Evolutionary conservation across 1,140 invertebrate genomes (phyloP).

Genomic region (Lethocerus indicus): DNA sequence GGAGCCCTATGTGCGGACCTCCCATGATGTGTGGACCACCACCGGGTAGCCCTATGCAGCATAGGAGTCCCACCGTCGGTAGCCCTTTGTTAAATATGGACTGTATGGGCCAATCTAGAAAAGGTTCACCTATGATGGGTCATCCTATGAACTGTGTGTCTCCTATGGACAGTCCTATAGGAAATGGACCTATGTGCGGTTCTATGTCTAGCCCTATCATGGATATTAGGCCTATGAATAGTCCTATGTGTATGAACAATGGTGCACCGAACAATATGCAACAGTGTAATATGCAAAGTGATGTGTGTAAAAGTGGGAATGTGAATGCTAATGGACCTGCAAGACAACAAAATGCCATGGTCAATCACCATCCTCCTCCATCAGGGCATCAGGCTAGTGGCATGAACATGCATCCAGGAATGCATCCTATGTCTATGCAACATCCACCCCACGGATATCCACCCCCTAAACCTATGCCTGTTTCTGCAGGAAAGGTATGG

Average conservation of each 20-base stretch:
- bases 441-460: conserved; percentile 19
- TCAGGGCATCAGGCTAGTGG: conserved; percentile 29
- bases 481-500: conserved; percentile 71
- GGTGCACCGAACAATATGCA: conserved; percentile 19
- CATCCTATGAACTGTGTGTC: conserved; percentile 19
- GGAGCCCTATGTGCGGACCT: conserved; percentile 16
- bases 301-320: conserved; percentile 13
- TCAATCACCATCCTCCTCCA: conserved; percentile 19
- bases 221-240: conserved; percentile 27
- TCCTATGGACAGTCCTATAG: conserved; percentile 22
- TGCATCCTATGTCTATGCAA: conserved; percentile 17
- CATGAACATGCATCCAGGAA: conserved; percentile 31
- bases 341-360: conserved; percentile 17
- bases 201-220: conserved; percentile 32
- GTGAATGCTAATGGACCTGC: conserved; percentile 9
- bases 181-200: conserved; percentile 17
- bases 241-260: conserved; percentile 15
- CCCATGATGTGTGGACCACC: conserved; percentile 19
- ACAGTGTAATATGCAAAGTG: conserved; percentile 22
- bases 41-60: conserved; percentile 26
- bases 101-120: conserved; percentile 17
- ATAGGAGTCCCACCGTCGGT: conserved; percentile 19
- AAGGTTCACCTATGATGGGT: conserved; percentile 18
- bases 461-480: conserved; percentile 58
- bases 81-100: conserved; percentile 19